phyloP scores from a whole-genome alignment of 2,113 vertebrate genomes.

The Centropus bengalensis region DNA sequence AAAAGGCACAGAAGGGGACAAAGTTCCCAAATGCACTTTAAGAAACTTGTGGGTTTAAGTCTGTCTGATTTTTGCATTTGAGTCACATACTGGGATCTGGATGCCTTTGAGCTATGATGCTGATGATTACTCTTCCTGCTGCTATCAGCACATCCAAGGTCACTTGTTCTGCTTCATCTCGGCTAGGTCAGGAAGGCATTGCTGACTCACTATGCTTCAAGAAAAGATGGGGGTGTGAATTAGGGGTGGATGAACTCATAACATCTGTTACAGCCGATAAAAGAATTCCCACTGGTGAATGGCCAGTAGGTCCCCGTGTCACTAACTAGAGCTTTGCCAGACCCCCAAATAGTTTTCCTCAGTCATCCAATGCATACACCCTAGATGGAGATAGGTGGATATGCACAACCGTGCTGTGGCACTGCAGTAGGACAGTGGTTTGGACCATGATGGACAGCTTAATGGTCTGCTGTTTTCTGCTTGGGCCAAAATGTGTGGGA shows the following conservation, averaged over 20 bases:
- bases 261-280: neutral
- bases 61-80: neutral
- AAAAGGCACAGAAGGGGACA: neutral
- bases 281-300: neutral
- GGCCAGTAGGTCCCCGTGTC: neutral
- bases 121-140: conserved; percentile 45
- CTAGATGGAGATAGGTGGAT: neutral
- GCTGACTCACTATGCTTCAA: conserved; percentile 45
- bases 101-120: neutral
- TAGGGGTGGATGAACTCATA: neutral
- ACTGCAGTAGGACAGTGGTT: neutral
- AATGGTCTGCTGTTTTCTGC: neutral
- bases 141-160: conserved; percentile 46
- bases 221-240: neutral
- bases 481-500: too few species aligned
- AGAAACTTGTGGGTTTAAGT: neutral
- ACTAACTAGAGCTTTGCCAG: neutral
- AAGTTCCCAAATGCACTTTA: neutral
- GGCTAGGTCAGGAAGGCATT: conserved; percentile 18
- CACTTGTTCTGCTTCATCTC: conserved; percentile 21
- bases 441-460: neutral
- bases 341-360: neutral
- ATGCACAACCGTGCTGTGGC: neutral
- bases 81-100: conserved; percentile 5
- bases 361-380: neutral